These are phyloP conservation scores for Myrmecophaga tridactyla DNA, from an alignment of 2,113 vertebrate genomes.

Conservation along the genomic window DNA sequence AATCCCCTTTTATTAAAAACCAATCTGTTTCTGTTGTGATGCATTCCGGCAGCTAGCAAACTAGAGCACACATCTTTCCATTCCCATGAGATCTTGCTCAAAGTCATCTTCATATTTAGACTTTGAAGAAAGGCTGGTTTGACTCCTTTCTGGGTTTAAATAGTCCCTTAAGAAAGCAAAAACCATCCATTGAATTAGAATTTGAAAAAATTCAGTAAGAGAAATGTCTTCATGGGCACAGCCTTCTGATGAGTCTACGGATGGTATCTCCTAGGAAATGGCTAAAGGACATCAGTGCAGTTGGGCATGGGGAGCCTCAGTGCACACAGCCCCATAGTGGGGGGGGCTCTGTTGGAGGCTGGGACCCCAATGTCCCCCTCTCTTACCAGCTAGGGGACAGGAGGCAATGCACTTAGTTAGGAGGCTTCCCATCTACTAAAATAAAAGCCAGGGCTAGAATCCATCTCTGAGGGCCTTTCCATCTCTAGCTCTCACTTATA, in stretches of 20 bases:
- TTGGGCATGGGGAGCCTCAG: not conserved
- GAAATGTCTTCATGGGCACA: not conserved
- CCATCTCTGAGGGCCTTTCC: not conserved
- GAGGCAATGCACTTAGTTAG: not conserved
- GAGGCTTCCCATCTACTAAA: not conserved
- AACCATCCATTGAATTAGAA: not conserved
- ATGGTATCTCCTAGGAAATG: not conserved
- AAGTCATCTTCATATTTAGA: not conserved
- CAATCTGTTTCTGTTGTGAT: too few species aligned
- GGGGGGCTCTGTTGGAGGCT: not conserved
- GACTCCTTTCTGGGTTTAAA: not conserved
- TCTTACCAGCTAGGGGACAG: not conserved
- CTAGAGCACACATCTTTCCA: not conserved
- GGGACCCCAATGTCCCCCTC: not conserved
- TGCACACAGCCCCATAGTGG: not conserved
- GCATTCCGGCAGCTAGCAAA: too few species aligned
- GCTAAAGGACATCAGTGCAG: not conserved
- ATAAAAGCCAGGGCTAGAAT: not conserved
- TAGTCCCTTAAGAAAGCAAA: not conserved
- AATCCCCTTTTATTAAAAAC: too few species aligned
- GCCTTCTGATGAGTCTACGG: fast-evolving
- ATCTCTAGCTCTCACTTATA: not conserved
- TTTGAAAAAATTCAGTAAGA: not conserved
- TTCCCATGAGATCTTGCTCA: not conserved
- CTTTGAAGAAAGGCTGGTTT: not conserved